These are phyloP conservation scores for Napeogenes inachia DNA, from an alignment of 2,888 invertebrate genomes.

Conservation along the genomic window DNA sequence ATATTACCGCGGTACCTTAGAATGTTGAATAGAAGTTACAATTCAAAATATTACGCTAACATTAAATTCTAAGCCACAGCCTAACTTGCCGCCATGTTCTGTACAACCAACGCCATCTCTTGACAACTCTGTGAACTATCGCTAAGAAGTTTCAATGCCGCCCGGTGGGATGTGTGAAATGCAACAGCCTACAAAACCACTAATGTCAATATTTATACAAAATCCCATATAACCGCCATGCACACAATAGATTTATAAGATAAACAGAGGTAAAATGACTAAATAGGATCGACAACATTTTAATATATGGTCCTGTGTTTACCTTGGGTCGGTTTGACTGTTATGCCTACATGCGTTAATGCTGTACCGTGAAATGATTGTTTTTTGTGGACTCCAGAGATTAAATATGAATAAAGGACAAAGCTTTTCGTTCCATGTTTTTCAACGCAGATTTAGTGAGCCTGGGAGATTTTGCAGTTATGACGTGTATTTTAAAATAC, in stretches of 20 bases:
- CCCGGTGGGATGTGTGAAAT: slow-evolving; percentile 73
- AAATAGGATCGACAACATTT: slow-evolving; percentile 77
- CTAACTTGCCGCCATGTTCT: neutral
- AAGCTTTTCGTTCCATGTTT: slow-evolving; percentile 20
- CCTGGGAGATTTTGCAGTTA: slow-evolving; percentile 19
- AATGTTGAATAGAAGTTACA: too few relatives aligned
- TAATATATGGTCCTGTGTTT: slow-evolving; percentile 74
- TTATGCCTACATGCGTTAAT: slow-evolving; percentile 76
- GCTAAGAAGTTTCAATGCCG: slow-evolving; percentile 31
- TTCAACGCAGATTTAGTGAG: slow-evolving; percentile 21
- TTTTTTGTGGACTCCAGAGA: slow-evolving; percentile 71
- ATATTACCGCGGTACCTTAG: too few relatives aligned
- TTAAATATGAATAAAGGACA: slow-evolving; percentile 72
- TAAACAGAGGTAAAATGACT: slow-evolving; percentile 76
- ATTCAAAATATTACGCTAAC: neutral
- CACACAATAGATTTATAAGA: slow-evolving; percentile 77
- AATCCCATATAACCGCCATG: slow-evolving; percentile 74
- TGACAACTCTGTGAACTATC: slow-evolving; percentile 27
- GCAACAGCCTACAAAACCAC: slow-evolving; percentile 67
- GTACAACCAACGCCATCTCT: slow-evolving; percentile 57
- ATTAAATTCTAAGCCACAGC: neutral
- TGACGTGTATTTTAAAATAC: slow-evolving; percentile 8
- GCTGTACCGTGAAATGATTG: slow-evolving; percentile 76
- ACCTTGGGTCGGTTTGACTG: slow-evolving; percentile 64
- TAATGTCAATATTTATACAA: slow-evolving; percentile 71